Base-by-base conservation (phyloP, 2,888 invertebrate species). In the Lithophane socia region DNA sequence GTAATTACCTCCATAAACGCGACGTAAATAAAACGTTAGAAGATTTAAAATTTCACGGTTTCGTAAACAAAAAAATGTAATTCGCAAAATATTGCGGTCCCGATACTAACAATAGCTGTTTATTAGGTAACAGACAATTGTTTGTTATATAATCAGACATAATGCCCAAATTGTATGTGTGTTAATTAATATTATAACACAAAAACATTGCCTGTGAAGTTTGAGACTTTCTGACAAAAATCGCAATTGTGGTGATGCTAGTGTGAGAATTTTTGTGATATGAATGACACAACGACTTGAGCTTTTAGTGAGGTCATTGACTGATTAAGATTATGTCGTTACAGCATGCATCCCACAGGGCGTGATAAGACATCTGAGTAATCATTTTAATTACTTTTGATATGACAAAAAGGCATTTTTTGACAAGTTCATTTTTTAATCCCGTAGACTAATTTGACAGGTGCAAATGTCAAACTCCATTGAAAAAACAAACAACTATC, bases 31-130 rank as follows among this genome's bases (percentile, higher is more conserved):
- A 76, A 82, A 81, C 58, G 66, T 74, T 66, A 66, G 73, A 79
- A 85, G 78, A 86, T 82, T 86, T 79, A 75, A 84, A 83, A 87
- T 84, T 87, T 85, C 87, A 87, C 82, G 84, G 88, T 83, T 82
- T 75, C 81, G 61, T 77, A 73, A 85, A 85, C 69, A 37, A 63
- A 66, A 76, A 60, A 80, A 84, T 73, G 76, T 71, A 71, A 78
- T 87, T 82, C 75, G 69, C 73, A 75, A 82, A 79, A 80, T 70
- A 67, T 52, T 37, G 54, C 64, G 42, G 81, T 71, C 61, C 42
- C 63, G 77, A 84, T 84, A 63, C 37, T 64, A 84, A 86, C 77
- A 86, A 86, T 84, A 64, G 81, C 29, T 66, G 75, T 84, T 84
- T 81, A 83, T 86, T 81, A 77, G 71, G 77, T 84, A 86, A 86